Evolutionary conservation across 2,797 vertebrate species (phyloP).

Genomic region (Aphelocoma californica): DNA sequence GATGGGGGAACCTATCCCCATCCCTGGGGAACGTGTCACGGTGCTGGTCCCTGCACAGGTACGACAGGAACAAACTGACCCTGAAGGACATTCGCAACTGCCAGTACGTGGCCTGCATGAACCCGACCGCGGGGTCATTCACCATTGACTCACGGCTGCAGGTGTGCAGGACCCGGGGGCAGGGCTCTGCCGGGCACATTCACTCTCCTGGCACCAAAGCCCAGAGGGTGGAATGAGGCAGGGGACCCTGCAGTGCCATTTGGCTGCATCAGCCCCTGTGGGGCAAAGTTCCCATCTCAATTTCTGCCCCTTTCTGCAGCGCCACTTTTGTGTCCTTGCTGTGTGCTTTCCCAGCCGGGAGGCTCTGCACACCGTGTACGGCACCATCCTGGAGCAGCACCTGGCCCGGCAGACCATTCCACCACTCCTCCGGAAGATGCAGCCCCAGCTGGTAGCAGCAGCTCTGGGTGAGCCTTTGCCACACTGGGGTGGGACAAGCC

Average conservation of each 20-base stretch:
- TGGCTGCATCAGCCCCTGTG: neutral
- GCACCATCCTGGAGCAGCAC: conserved; percentile 76
- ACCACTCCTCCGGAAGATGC: conserved; percentile 34
- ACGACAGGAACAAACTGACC: conserved; percentile 79
- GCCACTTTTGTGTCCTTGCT: conserved; percentile 77
- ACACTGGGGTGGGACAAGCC: accelerated
- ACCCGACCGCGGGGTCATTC: conserved; percentile 79
- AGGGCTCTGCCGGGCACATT: accelerated
- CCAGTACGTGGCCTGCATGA: conserved; percentile 84
- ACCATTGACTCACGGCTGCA: conserved; percentile 81
- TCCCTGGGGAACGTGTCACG: accelerated
- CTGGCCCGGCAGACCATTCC: conserved; percentile 36
- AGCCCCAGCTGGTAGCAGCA: conserved; percentile 63
- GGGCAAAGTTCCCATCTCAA: accelerated
- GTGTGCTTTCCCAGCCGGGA: conserved; percentile 79
- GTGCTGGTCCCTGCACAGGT: conserved; percentile 57
- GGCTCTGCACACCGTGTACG: conserved; percentile 75
- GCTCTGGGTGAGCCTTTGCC: conserved; percentile 71
- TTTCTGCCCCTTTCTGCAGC: conserved; percentile 27
- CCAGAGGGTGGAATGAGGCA: neutral
- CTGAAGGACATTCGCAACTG: conserved; percentile 81
- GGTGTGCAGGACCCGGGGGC: neutral
- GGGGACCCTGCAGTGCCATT: accelerated
- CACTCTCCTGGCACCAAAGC: neutral
- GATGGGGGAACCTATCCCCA: accelerated